Percentiles rank a stretch among this genome's conserved stretches.
Evolutionary conservation across 2,113 vertebrate genomes (phyloP).

Genomic region (Aix galericulata): DNA sequence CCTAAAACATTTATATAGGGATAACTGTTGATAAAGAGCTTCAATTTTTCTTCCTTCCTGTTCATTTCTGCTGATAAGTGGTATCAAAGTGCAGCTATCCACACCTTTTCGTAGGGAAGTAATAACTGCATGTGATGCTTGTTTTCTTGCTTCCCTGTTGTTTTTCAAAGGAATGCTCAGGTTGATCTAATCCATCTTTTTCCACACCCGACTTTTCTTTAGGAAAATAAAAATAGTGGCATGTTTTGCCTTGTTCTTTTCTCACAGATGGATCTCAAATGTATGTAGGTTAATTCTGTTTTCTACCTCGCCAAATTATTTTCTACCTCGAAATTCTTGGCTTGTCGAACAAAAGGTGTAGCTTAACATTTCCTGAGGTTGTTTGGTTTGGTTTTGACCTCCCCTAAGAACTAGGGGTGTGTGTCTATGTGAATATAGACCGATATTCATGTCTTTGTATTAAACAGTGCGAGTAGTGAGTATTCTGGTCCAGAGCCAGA

Average conservation of each 20-base stretch:
- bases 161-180: not conserved
- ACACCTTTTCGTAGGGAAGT: not conserved
- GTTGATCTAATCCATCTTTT: not conserved
- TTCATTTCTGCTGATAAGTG: not conserved
- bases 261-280: not conserved
- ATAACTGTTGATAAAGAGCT: not conserved
- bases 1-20: not conserved
- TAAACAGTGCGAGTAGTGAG: not conserved
- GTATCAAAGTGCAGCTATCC: not conserved
- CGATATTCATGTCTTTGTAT: not conserved
- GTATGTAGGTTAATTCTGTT: not conserved
- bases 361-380: not conserved
- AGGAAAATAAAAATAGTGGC: not conserved
- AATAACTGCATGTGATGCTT: not conserved
- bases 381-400: not conserved
- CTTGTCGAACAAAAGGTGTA: not conserved
- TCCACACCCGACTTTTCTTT: not conserved
- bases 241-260: not conserved
- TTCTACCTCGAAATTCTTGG: no score
- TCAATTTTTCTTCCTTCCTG: not conserved
- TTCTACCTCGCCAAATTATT: not conserved
- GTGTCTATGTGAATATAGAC: not conserved
- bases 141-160: not conserved
- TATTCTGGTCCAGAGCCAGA: not conserved
- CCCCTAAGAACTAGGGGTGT: not conserved